Conservation (phyloP, 2,888 invertebrate species). For the Lordiphosa fenestrarum region DNA sequence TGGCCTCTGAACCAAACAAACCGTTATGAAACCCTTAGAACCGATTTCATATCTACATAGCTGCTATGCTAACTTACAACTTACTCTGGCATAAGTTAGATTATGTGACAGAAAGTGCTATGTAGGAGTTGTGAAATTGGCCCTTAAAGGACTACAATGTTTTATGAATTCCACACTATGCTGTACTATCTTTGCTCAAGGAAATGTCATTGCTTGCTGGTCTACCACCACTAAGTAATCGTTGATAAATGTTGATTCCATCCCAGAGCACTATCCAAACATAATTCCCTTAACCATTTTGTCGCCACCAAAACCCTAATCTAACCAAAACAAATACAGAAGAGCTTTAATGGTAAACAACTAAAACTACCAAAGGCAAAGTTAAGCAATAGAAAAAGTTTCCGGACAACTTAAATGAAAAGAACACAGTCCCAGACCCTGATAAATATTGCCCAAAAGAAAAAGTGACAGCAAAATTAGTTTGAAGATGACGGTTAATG, state of each 20-base stretch:
- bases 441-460: slow-evolving; percentile 22
- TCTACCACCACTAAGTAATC: not conserved
- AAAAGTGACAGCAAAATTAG: slow-evolving; percentile 31
- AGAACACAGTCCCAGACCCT: slow-evolving; percentile 20
- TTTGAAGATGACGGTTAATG: slow-evolving; percentile 37
- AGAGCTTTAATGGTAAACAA: slow-evolving; percentile 28
- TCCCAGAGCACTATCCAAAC: not conserved
- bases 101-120: too few species aligned
- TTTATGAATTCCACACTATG: not conserved
- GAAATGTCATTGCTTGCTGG: too few species aligned
- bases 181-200: too few species aligned
- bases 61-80: too few species aligned
- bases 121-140: too few species aligned
- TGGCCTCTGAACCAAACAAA: too few species aligned
- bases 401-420: not conserved
- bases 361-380: slow-evolving; percentile 21
- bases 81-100: too few species aligned
- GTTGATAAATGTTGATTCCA: slow-evolving; percentile 19
- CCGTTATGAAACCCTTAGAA: too few species aligned
- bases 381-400: slow-evolving; percentile 18
- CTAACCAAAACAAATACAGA: slow-evolving; percentile 20
- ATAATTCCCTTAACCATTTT: slow-evolving; percentile 1
- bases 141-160: too few species aligned
- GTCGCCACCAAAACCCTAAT: slow-evolving; percentile 10
- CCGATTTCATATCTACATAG: too few species aligned